Percentiles rank a stretch among this genome's conserved stretches.
phyloP scores from a whole-genome alignment of 2,113 vertebrate species.

The Tor tambroides region DNA sequence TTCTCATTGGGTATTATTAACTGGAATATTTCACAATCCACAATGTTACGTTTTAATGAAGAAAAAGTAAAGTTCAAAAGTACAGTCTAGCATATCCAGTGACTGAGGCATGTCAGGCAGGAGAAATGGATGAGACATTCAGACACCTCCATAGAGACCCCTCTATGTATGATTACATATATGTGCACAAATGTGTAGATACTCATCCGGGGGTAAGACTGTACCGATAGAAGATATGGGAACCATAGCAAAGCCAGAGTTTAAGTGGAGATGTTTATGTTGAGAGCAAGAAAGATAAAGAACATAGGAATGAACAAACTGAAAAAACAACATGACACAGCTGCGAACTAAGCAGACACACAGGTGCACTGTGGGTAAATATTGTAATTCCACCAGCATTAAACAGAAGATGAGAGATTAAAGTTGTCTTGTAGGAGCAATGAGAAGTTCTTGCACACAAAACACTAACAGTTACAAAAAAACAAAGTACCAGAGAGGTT shows the following conservation, averaged over 20 bases:
- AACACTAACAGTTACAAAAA: background rate
- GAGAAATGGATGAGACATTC: background rate
- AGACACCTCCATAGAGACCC: background rate
- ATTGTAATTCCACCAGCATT: slow-evolving; percentile 24
- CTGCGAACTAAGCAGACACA: background rate
- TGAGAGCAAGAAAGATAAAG: background rate
- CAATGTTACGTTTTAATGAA: too few relatives aligned
- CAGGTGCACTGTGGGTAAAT: slow-evolving; percentile 12
- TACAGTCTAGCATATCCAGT: background rate
- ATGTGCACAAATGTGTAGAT: background rate
- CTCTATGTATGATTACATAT: background rate
- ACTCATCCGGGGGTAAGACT: background rate
- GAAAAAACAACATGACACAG: slow-evolving; percentile 19
- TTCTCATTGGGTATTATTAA: too few relatives aligned
- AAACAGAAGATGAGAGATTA: slow-evolving; percentile 2
- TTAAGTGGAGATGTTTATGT: background rate
- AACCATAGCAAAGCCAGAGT: background rate
- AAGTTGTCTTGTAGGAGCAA: background rate
- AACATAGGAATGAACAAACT: background rate
- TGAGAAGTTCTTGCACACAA: background rate
- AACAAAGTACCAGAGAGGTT: background rate
- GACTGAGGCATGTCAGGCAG: background rate
- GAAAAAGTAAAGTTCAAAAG: background rate
- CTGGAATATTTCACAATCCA: too few relatives aligned
- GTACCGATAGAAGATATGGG: background rate